phyloP scores from a whole-genome alignment of 2,113 vertebrate species.

The Muntiacus muntjak region DNA sequence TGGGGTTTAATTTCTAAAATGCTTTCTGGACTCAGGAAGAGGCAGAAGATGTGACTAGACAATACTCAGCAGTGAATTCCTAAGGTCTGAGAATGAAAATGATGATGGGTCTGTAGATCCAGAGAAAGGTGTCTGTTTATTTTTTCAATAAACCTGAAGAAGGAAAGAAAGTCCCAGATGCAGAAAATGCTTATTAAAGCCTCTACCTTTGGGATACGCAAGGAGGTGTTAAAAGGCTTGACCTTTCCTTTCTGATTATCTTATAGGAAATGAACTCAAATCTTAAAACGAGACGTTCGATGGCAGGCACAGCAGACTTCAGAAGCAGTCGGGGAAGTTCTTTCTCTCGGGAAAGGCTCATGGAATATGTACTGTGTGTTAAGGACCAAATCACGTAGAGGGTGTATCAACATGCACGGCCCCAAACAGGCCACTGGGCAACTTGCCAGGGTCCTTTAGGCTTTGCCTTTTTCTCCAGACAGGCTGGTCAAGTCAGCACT shows the following conservation, averaged over 20 bases:
- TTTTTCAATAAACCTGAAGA: neutral
- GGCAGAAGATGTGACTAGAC: neutral
- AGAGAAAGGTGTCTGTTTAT: neutral
- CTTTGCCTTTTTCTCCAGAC: neutral
- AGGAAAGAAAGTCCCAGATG: neutral
- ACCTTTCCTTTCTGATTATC: neutral
- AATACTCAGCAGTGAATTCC: neutral
- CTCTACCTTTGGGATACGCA: neutral
- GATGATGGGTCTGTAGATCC: neutral
- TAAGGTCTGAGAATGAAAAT: neutral
- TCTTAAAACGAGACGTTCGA: neutral
- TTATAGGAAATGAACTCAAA: neutral
- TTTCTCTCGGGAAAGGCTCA: neutral
- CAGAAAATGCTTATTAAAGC: neutral
- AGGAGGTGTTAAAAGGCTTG: neutral
- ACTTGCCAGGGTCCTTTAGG: neutral
- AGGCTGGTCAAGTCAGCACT: neutral
- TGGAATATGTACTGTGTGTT: neutral
- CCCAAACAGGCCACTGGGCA: neutral
- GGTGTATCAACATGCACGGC: neutral
- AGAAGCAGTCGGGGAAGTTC: neutral
- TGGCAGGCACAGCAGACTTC: neutral
- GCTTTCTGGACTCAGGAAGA: neutral
- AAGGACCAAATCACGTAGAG: neutral
- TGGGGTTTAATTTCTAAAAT: neutral